Conservation (phyloP, 2,797 vertebrate species). For the Epinephelus awoara region DNA sequence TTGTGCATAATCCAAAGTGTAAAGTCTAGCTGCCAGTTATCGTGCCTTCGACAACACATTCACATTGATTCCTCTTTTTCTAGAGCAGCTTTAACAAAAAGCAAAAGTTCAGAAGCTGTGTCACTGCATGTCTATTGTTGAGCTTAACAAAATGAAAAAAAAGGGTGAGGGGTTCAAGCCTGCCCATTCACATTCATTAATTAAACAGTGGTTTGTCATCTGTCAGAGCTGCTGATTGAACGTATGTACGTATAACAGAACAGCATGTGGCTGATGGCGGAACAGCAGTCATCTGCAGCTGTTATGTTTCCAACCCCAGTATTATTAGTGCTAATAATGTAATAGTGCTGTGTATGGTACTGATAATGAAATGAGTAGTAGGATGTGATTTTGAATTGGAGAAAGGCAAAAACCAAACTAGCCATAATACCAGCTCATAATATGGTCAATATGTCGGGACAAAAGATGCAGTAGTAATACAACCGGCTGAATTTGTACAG, state of each 20-base stretch:
- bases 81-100: slow-evolving; percentile 4
- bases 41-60: neutral
- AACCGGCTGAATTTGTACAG: slow-evolving; percentile 15
- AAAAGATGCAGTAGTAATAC: neutral
- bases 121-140: slow-evolving; percentile 3
- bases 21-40: slow-evolving; percentile 4
- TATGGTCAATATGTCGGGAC: neutral
- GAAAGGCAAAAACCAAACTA: neutral
- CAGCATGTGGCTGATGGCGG: slow-evolving; percentile 20
- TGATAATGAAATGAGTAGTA: neutral
- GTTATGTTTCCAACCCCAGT: slow-evolving; percentile 4
- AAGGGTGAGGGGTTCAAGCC: slow-evolving; percentile 1
- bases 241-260: slow-evolving; percentile 5
- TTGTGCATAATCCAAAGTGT: slow-evolving; percentile 2
- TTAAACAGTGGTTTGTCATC: slow-evolving; percentile 33
- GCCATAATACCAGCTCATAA: slow-evolving; percentile 3
- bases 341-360: neutral
- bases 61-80: slow-evolving; percentile 10
- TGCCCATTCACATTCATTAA: slow-evolving; percentile 16
- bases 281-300: slow-evolving; percentile 27
- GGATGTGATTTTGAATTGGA: neutral
- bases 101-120: neutral
- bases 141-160: neutral
- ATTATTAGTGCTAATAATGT: neutral
- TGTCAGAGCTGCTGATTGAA: slow-evolving; percentile 16